phyloP scores from a whole-genome alignment of 2,888 invertebrate genomes.

The Mellilla xanthometata region DNA sequence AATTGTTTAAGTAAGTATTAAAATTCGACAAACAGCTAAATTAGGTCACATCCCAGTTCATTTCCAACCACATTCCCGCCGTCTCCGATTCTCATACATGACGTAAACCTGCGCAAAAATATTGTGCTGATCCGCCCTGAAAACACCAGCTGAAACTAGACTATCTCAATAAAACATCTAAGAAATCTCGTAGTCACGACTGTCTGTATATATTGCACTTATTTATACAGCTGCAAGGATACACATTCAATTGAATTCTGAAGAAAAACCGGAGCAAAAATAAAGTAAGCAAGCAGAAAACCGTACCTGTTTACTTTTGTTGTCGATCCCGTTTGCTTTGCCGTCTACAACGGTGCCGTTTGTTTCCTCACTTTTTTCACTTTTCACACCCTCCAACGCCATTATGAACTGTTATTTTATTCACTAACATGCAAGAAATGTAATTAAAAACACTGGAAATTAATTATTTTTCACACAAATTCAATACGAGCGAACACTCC shows the following conservation, averaged over 20 bases:
- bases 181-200: no score
- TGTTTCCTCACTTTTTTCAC: conserved; percentile 81
- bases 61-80: conserved; percentile 54
- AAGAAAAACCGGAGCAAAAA: conserved; percentile 41
- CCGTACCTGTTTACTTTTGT: conserved; percentile 82
- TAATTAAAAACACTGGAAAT: conserved; percentile 58
- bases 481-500: conserved; percentile 69
- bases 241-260: conserved; percentile 21
- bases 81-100: conserved; percentile 47
- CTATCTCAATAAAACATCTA: background rate
- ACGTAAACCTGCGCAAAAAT: conserved; percentile 65
- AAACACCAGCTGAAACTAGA: conserved; percentile 20
- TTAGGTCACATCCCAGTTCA: conserved; percentile 75
- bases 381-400: conserved; percentile 81
- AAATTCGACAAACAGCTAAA: conserved; percentile 37
- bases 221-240: background rate
- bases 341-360: conserved; percentile 76
- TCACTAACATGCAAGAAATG: conserved; percentile 74
- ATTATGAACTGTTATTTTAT: conserved; percentile 70
- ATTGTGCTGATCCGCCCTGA: conserved; percentile 34
- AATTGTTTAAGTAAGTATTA: no score
- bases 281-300: conserved; percentile 44
- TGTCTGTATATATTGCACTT: no score
- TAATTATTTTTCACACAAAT: conserved; percentile 64
- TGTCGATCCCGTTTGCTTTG: conserved; percentile 82